phyloP scores from a whole-genome alignment of 2,113 vertebrate species.

The Cheirogaleus medius region DNA sequence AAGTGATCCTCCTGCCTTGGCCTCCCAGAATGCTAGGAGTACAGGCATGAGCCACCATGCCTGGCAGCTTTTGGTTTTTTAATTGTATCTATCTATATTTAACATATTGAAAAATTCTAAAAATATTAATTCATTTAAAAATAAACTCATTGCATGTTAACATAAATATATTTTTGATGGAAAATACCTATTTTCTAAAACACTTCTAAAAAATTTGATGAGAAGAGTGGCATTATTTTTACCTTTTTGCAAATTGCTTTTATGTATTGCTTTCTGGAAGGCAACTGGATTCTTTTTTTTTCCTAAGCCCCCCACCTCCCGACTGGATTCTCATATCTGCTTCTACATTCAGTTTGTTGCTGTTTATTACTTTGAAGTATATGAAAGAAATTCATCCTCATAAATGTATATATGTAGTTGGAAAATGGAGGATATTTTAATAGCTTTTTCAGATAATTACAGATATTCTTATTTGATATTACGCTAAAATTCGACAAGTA shows the following conservation, averaged over 20 bases:
- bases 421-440: background rate
- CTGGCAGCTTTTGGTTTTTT: background rate
- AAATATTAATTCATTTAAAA: background rate
- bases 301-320: too few relatives aligned
- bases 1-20: too few relatives aligned
- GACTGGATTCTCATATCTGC: background rate
- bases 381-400: background rate
- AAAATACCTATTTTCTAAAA: background rate
- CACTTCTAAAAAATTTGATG: slow-evolving; percentile 7
- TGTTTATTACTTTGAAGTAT: background rate
- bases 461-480: background rate
- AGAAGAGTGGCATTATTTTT: background rate
- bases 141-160: background rate
- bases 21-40: too few relatives aligned
- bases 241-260: background rate
- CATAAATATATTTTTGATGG: slow-evolving; percentile 23
- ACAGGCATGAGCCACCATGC: too few relatives aligned
- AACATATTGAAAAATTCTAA: background rate
- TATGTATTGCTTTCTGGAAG: background rate
- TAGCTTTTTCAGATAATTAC: background rate
- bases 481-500: background rate
- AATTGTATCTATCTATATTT: background rate
- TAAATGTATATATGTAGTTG: background rate
- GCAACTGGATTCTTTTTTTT: background rate
- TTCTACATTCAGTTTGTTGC: background rate